phyloP scores from a whole-genome alignment of 2,797 vertebrate genomes.

The Enteromius radiatus region DNA sequence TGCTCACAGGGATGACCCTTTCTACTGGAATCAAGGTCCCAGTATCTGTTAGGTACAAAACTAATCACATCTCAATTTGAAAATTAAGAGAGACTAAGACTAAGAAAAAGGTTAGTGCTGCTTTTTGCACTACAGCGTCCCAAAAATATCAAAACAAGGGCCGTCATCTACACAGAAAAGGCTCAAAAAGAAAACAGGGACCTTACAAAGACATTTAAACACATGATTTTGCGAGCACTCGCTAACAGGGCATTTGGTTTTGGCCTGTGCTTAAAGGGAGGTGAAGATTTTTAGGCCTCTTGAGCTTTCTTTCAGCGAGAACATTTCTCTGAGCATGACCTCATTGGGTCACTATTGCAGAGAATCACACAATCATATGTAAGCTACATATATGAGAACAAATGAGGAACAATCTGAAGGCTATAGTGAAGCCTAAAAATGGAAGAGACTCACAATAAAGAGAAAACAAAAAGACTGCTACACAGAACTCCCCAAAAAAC shows the following conservation, averaged over 20 bases:
- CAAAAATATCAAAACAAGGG: not conserved
- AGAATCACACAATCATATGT: constrained; percentile 36
- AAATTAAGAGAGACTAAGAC: not conserved
- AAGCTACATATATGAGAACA: constrained; percentile 16
- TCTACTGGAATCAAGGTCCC: not conserved
- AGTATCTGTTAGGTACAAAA: constrained; percentile 12
- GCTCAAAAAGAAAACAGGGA: not conserved
- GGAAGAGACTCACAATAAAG: constrained; percentile 44
- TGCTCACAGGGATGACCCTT: not conserved
- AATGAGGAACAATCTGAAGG: constrained; percentile 8
- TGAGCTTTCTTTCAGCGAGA: constrained; percentile 20
- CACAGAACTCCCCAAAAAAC: constrained; percentile 67
- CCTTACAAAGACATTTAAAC: constrained; percentile 21
- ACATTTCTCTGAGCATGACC: not conserved
- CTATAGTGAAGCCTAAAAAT: constrained; percentile 26
- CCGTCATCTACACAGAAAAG: constrained; percentile 4
- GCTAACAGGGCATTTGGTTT: constrained; percentile 27
- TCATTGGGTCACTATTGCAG: constrained; percentile 4
- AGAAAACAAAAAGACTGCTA: constrained; percentile 44
- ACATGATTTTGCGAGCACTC: constrained; percentile 29
- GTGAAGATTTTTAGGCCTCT: constrained; percentile 46
- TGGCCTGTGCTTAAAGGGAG: constrained; percentile 69
- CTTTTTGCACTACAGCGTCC: constrained; percentile 1
- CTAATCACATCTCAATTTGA: not conserved
- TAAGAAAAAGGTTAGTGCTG: not conserved